These are phyloP conservation scores for Chanos chanos DNA, from an alignment of 2,797 vertebrate species.

Conservation along the genomic window DNA sequence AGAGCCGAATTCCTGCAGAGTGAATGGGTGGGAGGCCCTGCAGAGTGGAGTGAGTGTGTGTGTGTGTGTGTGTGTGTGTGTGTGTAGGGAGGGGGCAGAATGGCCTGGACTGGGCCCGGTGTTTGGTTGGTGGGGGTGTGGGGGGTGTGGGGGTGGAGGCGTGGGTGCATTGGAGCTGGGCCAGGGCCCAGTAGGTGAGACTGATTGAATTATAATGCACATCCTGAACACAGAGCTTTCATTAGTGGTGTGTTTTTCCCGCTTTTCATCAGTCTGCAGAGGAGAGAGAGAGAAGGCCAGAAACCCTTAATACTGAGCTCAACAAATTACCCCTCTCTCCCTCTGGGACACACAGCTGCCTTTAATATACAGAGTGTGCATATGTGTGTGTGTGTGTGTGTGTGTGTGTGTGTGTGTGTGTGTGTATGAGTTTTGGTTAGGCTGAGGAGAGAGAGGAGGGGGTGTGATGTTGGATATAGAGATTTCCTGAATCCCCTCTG, in stretches of 20 bases:
- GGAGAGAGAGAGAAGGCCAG: constrained; percentile 91
- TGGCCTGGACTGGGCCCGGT: constrained; percentile 75
- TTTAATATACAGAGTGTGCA: constrained; percentile 72
- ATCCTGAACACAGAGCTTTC: constrained; percentile 92
- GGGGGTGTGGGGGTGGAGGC: not conserved
- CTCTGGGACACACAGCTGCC: constrained; percentile 84
- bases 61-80: constrained; percentile 3
- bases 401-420: constrained; percentile 7
- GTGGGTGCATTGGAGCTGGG: constrained; percentile 64
- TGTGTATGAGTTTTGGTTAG: constrained; percentile 4
- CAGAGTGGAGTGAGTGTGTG: constrained; percentile 27
- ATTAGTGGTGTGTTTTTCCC: constrained; percentile 91
- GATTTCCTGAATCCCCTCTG: constrained; percentile 86
- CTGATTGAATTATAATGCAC: constrained; percentile 99
- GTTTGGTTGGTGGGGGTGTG: too few species aligned
- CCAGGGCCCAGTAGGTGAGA: constrained; percentile 96
- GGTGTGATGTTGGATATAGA: constrained; percentile 52
- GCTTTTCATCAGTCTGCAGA: constrained; percentile 97
- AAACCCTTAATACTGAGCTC: constrained; percentile 85
- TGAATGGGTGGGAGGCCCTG: constrained; percentile 72
- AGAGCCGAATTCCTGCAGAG: constrained; percentile 89
- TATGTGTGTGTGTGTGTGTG: constrained; percentile 11
- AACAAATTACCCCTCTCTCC: constrained; percentile 83
- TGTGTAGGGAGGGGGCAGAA: too few species aligned
- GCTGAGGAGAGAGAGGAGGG: constrained; percentile 33